Conservation (phyloP, 2,113 vertebrate species). For the Megalops atlanticus region DNA sequence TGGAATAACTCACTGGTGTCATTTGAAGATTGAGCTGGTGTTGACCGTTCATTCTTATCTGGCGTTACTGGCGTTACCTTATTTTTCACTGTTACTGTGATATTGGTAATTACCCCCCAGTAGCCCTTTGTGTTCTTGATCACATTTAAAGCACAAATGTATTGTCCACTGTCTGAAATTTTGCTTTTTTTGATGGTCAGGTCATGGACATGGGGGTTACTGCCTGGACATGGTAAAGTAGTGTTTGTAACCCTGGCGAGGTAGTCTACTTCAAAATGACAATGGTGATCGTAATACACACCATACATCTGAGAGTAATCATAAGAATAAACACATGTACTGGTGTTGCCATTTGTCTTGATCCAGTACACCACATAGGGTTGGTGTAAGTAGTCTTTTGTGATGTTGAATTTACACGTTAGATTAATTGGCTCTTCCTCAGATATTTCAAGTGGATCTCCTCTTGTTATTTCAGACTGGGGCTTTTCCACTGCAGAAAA, state of each 20-base stretch:
- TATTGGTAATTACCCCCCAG: conserved; percentile 33
- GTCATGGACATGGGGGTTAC: not conserved
- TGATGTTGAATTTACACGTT: conserved; percentile 19
- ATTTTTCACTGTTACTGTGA: conserved; percentile 34
- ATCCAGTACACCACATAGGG: conserved; percentile 36
- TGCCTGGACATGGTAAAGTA: not conserved
- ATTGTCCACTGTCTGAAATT: conserved; percentile 37
- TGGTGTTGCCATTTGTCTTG: conserved; percentile 22
- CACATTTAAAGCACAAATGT: conserved; percentile 34
- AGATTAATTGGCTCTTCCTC: conserved; percentile 26
- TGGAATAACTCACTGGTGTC: no score
- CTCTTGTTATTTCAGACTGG: not conserved
- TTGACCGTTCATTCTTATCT: not conserved
- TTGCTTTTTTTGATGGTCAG: conserved; percentile 31
- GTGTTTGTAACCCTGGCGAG: conserved; percentile 14
- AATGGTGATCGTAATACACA: not conserved
- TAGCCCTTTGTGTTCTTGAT: not conserved
- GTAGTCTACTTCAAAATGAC: conserved; percentile 4
- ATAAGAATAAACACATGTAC: conserved; percentile 39
- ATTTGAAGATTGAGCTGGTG: no score
- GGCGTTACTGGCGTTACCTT: no score
- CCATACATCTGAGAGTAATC: rapidly evolving
- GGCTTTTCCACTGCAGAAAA: conserved; percentile 14
- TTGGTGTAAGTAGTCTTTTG: rapidly evolving
- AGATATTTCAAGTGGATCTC: conserved; percentile 9